phyloP scores from a whole-genome alignment of 2,888 invertebrate genomes.

The Clusia tigrina region DNA sequence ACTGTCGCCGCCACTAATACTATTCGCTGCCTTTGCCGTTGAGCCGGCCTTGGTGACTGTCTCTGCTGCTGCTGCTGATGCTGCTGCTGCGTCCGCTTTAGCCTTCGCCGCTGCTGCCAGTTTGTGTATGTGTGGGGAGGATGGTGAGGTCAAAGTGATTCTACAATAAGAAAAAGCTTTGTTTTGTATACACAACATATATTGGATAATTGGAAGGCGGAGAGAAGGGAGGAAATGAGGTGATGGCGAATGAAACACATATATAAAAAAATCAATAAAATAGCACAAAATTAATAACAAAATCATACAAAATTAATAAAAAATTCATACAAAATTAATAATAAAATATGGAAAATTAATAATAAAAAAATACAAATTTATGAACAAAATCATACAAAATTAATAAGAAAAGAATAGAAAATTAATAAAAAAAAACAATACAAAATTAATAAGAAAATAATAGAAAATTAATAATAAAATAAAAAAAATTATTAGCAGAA shows the following conservation, averaged over 20 bases:
- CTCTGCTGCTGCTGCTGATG: conserved; percentile 34
- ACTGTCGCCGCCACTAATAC: conserved; percentile 39
- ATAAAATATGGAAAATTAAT: too few species aligned
- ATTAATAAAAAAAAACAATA: conserved; percentile 10
- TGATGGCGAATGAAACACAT: neutral
- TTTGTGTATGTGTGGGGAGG: conserved; percentile 59
- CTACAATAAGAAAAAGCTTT: conserved; percentile 64
- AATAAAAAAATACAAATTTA: too few species aligned
- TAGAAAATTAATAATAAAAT: too few species aligned
- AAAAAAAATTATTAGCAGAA: too few species aligned
- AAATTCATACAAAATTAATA: too few species aligned
- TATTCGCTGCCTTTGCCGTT: conserved; percentile 31
- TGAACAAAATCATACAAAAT: neutral
- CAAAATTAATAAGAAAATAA: conserved; percentile 14
- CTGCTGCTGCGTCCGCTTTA: conserved; percentile 42
- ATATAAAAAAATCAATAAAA: conserved; percentile 16
- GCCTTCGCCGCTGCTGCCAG: conserved; percentile 48
- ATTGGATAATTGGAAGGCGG: neutral
- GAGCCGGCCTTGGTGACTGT: conserved; percentile 27
- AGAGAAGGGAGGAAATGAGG: neutral
- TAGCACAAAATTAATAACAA: too few species aligned
- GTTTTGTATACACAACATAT: conserved; percentile 41
- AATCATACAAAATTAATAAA: too few species aligned
- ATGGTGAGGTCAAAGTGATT: conserved; percentile 64
- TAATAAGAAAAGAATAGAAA: neutral